Evolutionary conservation across 2,888 invertebrate species (phyloP).

Genomic region (Trilocha varians): DNA sequence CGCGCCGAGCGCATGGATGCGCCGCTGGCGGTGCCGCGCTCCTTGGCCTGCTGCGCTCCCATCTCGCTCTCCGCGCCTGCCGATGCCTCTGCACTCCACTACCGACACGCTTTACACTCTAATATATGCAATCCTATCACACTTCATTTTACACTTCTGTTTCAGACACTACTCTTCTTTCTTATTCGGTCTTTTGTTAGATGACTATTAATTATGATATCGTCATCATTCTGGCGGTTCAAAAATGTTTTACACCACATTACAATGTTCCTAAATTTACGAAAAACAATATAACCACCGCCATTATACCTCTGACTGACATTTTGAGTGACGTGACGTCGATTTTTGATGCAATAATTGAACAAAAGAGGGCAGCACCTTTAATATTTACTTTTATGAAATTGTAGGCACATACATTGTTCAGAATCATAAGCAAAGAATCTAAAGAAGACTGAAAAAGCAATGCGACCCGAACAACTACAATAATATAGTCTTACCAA

Average conservation of each 20-base stretch:
- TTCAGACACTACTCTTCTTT: neutral
- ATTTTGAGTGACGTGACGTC: constrained; percentile 60
- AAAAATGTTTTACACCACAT: neutral
- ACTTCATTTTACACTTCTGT: constrained; percentile 27
- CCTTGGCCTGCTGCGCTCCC: constrained; percentile 96
- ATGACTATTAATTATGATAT: neutral
- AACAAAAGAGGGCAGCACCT: constrained; percentile 29
- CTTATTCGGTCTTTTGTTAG: neutral
- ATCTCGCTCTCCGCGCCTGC: constrained; percentile 82
- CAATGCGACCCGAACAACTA: too few relatives aligned
- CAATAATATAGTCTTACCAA: too few relatives aligned
- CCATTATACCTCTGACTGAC: constrained; percentile 52
- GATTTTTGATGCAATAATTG: constrained; percentile 37
- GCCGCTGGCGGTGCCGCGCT: constrained; percentile 83
- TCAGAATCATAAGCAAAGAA: constrained; percentile 9
- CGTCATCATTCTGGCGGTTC: constrained; percentile 1
- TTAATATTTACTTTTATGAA: too few relatives aligned
- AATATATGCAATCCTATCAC: constrained; percentile 34
- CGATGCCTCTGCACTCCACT: constrained; percentile 18
- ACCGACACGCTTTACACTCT: constrained; percentile 47
- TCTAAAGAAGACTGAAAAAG: neutral
- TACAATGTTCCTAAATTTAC: neutral
- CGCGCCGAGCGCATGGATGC: constrained; percentile 83
- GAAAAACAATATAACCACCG: constrained; percentile 57
- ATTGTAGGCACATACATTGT: too few relatives aligned